These are phyloP conservation scores for Neocrepidodera transversa DNA, from an alignment of 2,888 invertebrate genomes.

Conservation along the genomic window DNA sequence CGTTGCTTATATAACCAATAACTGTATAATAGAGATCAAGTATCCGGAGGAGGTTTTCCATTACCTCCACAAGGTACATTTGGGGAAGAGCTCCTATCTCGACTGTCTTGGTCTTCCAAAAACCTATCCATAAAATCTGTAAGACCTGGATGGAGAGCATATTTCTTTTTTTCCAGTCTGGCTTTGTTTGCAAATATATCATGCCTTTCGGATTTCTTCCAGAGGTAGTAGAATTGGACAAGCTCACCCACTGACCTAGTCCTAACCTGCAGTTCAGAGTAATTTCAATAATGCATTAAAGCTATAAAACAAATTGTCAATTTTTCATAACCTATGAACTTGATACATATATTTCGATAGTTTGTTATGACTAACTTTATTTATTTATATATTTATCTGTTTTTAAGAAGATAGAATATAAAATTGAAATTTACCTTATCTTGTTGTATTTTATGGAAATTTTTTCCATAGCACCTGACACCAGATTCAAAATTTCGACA, in stretches of 20 bases:
- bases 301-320: no score
- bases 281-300: no score
- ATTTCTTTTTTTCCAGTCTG: slow-evolving; percentile 90
- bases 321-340: no score
- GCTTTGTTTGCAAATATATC: slow-evolving; percentile 91
- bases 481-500: slow-evolving; percentile 97
- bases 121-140: slow-evolving; percentile 95
- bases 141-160: slow-evolving; percentile 88
- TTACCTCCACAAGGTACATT: slow-evolving; percentile 63
- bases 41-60: slow-evolving; percentile 41
- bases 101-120: slow-evolving; percentile 81
- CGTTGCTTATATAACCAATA: slow-evolving; percentile 38
- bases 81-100: slow-evolving; percentile 76
- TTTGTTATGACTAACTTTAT: no score
- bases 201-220: slow-evolving; percentile 99
- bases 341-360: no score
- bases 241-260: slow-evolving; percentile 95
- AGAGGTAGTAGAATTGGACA: slow-evolving; percentile 94
- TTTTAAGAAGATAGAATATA: no score
- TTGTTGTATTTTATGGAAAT: slow-evolving; percentile 93
- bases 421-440: slow-evolving; percentile 71
- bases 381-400: no score
- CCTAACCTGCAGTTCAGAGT: slow-evolving; percentile 67
- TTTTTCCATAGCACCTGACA: slow-evolving; percentile 91
- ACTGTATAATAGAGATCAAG: slow-evolving; percentile 42